Conservation (phyloP, 2,113 vertebrate genomes). For the Erythrocercus mccallii region DNA sequence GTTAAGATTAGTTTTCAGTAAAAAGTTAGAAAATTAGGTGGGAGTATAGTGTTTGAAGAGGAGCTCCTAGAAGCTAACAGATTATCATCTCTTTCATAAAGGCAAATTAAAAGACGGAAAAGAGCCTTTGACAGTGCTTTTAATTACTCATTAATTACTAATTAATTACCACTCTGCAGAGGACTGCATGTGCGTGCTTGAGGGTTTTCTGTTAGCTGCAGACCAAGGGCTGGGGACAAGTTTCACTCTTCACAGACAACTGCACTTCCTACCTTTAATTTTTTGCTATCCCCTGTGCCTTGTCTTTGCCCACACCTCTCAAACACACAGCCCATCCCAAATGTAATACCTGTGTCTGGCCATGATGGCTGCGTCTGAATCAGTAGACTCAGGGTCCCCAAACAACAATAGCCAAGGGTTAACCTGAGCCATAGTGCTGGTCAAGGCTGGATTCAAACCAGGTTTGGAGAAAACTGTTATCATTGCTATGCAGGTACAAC, state of each 20-base stretch:
- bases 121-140: background rate
- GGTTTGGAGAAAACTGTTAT: background rate
- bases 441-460: background rate
- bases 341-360: background rate
- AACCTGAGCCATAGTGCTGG: background rate
- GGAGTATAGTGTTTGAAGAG: background rate
- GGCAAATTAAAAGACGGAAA: background rate
- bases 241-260: background rate
- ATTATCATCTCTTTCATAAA: background rate
- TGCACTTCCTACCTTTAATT: background rate
- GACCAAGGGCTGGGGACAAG: background rate
- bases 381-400: no score
- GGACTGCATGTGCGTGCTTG: fast-evolving
- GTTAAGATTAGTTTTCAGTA: background rate
- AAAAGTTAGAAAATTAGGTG: background rate
- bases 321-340: background rate
- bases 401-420: background rate
- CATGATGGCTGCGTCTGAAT: background rate
- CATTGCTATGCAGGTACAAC: background rate
- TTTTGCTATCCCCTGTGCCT: background rate
- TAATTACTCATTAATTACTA: background rate
- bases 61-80: background rate
- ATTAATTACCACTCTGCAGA: background rate
- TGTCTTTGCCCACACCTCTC: background rate
- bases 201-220: background rate